Percentiles rank a stretch among this genome's conserved stretches.
phyloP scores from a whole-genome alignment of 2,888 invertebrate genomes.

The Harpalus rufipes region DNA sequence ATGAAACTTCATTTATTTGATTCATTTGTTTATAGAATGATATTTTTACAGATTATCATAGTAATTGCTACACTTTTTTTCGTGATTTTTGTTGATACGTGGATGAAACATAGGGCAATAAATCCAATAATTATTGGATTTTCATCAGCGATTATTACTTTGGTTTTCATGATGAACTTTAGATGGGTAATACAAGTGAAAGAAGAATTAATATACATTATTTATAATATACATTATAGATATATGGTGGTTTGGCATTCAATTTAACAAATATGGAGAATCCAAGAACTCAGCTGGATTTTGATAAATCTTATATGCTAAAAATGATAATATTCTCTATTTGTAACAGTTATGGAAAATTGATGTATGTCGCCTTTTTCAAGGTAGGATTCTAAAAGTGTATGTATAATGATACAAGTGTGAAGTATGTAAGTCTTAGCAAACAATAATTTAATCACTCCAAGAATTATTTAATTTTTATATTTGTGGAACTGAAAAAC shows the following conservation, averaged over 20 bases:
- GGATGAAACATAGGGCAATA: conserved; percentile 69
- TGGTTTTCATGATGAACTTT: conserved; percentile 71
- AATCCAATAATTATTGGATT: conserved; percentile 69
- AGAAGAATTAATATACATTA: conserved; percentile 66
- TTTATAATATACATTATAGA: conserved; percentile 69
- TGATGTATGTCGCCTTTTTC: conserved; percentile 75
- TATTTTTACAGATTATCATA: conserved; percentile 70
- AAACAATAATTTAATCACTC: too few relatives aligned
- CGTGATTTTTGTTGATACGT: conserved; percentile 71
- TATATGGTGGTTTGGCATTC: conserved; percentile 72
- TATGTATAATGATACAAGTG: too few relatives aligned
- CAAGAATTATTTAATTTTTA: too few relatives aligned
- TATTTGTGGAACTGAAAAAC: too few relatives aligned
- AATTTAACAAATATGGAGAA: conserved; percentile 75
- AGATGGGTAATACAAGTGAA: conserved; percentile 69
- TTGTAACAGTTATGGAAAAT: conserved; percentile 74
- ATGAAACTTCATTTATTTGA: background rate
- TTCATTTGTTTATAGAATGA: background rate
- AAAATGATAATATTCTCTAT: conserved; percentile 75
- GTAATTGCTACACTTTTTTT: conserved; percentile 69
- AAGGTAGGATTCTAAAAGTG: conserved; percentile 73
- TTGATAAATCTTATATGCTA: conserved; percentile 74
- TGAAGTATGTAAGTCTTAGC: too few relatives aligned
- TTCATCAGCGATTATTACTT: conserved; percentile 70
- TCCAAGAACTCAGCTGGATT: conserved; percentile 74